A percentile compares a stretch with the other conserved stretches of the same genome.
Conservation (phyloP, 2,888 invertebrate species). For the Sicus ferrugineus region DNA sequence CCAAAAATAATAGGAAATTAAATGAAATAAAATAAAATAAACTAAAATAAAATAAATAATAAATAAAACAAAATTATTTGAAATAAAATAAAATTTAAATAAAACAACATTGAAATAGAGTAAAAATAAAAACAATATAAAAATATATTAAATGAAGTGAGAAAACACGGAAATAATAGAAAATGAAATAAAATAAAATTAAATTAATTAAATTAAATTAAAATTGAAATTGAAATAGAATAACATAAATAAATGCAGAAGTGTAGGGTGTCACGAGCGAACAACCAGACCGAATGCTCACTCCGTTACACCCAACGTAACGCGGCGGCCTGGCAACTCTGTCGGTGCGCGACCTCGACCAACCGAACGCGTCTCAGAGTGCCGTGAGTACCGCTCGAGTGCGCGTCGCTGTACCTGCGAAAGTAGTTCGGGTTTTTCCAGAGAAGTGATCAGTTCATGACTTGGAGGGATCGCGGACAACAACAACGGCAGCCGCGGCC, state of each 20-base stretch:
- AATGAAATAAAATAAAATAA: background rate
- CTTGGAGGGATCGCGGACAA: background rate
- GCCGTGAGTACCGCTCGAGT: background rate
- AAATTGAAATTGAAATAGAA: too few species aligned
- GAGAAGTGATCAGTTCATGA: background rate
- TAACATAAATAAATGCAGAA: too few species aligned
- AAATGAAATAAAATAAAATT: too few species aligned
- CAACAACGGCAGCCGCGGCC: background rate
- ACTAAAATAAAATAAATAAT: background rate
- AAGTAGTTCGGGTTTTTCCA: constrained; percentile 1
- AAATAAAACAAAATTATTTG: background rate
- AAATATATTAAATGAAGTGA: too few species aligned
- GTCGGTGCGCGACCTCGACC: background rate
- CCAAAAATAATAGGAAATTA: too few species aligned
- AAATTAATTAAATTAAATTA: too few species aligned
- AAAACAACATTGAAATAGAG: background rate
- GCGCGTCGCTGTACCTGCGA: constrained; percentile 10
- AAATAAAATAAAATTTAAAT: background rate
- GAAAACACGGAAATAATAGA: too few species aligned
- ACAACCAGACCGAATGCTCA: too few species aligned
- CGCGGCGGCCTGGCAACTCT: background rate
- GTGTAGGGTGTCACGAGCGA: too few species aligned
- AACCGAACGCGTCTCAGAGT: background rate
- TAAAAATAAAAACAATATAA: too few species aligned
- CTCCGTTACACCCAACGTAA: too few species aligned